Base-by-base conservation (phyloP, 2,888 invertebrate species). In the Lapara coniferarum region DNA sequence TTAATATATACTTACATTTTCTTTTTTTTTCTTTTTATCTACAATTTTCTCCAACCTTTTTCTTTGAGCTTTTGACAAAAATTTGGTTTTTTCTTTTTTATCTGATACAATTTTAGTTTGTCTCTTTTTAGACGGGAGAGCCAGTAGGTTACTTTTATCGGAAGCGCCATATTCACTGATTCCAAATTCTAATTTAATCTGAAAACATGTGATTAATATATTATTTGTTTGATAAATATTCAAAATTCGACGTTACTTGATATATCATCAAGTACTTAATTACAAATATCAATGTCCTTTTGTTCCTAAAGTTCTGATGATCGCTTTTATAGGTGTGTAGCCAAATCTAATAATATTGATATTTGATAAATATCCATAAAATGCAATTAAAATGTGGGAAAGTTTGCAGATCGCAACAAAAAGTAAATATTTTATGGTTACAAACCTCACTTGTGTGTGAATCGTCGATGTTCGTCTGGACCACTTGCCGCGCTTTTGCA, bases 11-110 rank as follows among this genome's bases (percentile, higher is more conserved):
- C 95, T 95, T 94, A 98, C 98, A 85, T 97, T 96, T 84, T 96
- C 95, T 85, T 99, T 99, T 81, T 98, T 98, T 81, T 97, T 96
- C 84, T 98, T 98, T 75, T 96, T 96, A 66, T 98, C 97, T 0
- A 98, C 95, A 82, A 99, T 95, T 89, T 97, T 97, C 82, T 98
- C 97, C 67, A 99, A 89, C 72, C 95, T 95, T 86, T 98, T 98
- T 69, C 97, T 94, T 78, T 98, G 97, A 75, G 97, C 98, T 83
- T 98, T 99, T 0, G 98, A 97, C 10, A 99, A 90, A 74, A 97
- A 95, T 81, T 95, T 95, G 2, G 95, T 95, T 70, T 95, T 95
- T 72, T 91, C 91, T 63, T 89, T 87, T 55, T 94, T 94, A 14
- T 95, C 94, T 10, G 92, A 87, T 77, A 96, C 94, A 69, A 95